A percentile compares a stretch with the other conserved stretches of the same genome.
Evolutionary conservation across 2,888 invertebrate species (phyloP).

Genomic region (Alitta virens): DNA sequence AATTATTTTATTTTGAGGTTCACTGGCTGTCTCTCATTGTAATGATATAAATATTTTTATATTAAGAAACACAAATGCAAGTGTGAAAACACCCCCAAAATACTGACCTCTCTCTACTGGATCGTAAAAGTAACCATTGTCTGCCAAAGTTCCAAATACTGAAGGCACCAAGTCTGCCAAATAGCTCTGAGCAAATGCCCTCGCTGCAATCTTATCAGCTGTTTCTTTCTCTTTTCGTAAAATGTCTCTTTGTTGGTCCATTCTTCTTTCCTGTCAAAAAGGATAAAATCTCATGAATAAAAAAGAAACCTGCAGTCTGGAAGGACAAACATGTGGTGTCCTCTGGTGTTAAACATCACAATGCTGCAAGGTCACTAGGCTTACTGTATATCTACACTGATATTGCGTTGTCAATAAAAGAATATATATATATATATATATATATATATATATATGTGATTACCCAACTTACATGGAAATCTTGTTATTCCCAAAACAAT

Average conservation of each 20-base stretch:
- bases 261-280: conserved; percentile 65
- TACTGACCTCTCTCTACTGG: conserved; percentile 65
- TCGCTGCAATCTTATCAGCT: conserved; percentile 78
- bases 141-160: conserved; percentile 76
- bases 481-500: too few relatives aligned
- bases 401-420: too few relatives aligned
- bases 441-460: not conserved
- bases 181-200: conserved; percentile 81
- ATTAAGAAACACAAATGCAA: too few relatives aligned
- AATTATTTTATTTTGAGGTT: too few relatives aligned
- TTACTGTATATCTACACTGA: too few relatives aligned
- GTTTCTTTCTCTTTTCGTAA: conserved; percentile 69
- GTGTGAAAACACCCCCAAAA: too few relatives aligned
- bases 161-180: conserved; percentile 82
- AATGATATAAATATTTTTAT: too few relatives aligned
- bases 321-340: too few relatives aligned
- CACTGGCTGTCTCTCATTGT: too few relatives aligned
- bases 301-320: not conserved
- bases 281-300: too few relatives aligned
- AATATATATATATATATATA: not conserved
- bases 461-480: not conserved
- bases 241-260: conserved; percentile 70
- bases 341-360: too few relatives aligned
- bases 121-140: conserved; percentile 67
- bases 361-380: too few relatives aligned